These are phyloP conservation scores for Elysia chlorotica DNA, from an alignment of 1,140 invertebrate species.

Conservation along the genomic window DNA sequence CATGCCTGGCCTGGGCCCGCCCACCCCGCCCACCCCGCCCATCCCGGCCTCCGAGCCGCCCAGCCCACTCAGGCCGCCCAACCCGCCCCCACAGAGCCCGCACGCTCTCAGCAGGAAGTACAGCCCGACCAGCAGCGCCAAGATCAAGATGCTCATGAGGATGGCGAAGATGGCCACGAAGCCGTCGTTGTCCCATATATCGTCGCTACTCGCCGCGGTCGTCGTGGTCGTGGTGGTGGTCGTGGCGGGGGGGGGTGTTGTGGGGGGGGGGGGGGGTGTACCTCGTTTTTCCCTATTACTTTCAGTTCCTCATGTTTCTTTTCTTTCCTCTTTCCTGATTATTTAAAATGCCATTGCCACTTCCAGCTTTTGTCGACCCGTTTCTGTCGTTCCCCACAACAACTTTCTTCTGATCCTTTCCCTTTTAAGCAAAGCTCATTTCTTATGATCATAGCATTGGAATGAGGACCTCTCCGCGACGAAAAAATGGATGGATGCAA, in stretches of 20 bases:
- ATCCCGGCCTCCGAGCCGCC: neutral
- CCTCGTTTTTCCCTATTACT: no score
- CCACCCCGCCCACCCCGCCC: neutral
- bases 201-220: neutral
- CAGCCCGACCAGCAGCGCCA: slow-evolving; percentile 5
- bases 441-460: no score
- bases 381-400: no score
- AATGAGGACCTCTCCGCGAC: no score
- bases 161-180: slow-evolving; percentile 23
- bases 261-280: slow-evolving; percentile 18
- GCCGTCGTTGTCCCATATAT: slow-evolving; percentile 7
- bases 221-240: slow-evolving; percentile 9
- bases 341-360: no score
- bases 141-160: slow-evolving; percentile 4
- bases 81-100: neutral
- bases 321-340: no score
- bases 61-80: neutral
- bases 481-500: no score
- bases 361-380: no score
- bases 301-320: no score
- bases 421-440: no score
- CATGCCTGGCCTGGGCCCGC: neutral
- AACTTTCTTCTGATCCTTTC: no score
- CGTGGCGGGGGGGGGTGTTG: slow-evolving; percentile 5
- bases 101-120: slow-evolving; percentile 3